Base-by-base conservation (phyloP, 2,888 invertebrate genomes). In the Nudaria mundana region DNA sequence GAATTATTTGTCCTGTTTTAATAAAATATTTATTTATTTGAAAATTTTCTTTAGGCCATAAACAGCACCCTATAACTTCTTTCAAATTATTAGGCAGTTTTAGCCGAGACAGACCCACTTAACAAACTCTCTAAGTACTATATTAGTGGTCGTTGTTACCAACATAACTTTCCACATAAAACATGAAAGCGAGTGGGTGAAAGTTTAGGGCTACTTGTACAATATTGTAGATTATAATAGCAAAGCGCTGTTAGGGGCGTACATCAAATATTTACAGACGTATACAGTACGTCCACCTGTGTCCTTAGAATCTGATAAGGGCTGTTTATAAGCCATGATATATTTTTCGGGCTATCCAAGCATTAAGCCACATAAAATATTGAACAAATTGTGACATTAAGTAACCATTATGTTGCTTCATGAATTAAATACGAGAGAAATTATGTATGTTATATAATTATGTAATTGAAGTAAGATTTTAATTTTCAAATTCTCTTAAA, bases 231-330 rank as follows among this genome's bases (percentile, higher is more conserved):
- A 59, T 60, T 63, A 66, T 71, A 68, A 74, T 66, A 66, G 66
- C 70, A 63, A 56, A 61, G 64, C 71, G 71, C 69, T 71, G 75
- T 74, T 76, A 77, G 8, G 20, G 20, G 5, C 8, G 20, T 70
- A 67, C 76, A 82, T 84, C 71, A 80, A 83, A 81, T 82, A 84
- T 84, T 82, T 76, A 84, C 66, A 66, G 63, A 57, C 58, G 60
- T 56, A 64, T 57, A 67, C 70, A 62, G 63, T 54, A 54, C 61
- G 73, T 76, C 81, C 84, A 84, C 83, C 84, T 84, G 84, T 64
- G 80, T 62, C 60, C 66, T 58, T 52, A 58, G 61, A 59, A 60
- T 61, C 54, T 54, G 54, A 59, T 67, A 65, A 66, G 66, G 59
- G 45, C 49, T 50, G 48, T 60, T 34, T 54, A 67, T 64, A 69